Percentiles rank a stretch among this genome's conserved stretches.
Evolutionary conservation across 37 sponge, comb jelly and placozoan species (phyloP).

Genomic region (Halichondria panicea): DNA sequence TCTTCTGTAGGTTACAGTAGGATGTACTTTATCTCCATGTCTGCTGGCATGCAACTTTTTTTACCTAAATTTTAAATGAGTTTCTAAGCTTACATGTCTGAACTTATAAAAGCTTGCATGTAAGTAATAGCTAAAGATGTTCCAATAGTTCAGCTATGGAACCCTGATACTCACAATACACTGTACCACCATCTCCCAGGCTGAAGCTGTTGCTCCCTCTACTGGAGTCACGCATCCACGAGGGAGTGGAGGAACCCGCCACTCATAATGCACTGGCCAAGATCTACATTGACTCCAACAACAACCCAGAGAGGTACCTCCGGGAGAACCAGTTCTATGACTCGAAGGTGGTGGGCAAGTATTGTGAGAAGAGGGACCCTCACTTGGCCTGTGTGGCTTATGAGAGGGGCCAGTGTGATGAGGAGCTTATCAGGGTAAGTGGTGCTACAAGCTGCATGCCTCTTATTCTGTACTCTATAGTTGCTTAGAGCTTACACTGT

Average conservation of each 20-base stretch:
- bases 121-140: background rate
- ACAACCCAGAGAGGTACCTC: slow-evolving; percentile 98
- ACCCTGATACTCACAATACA: no score
- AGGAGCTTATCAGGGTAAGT: slow-evolving; percentile 91
- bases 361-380: slow-evolving; percentile 99
- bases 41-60: no score
- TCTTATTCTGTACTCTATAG: no score
- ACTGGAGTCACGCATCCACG: slow-evolving; percentile 89
- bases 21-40: no score
- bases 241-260: slow-evolving; percentile 92
- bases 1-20: background rate
- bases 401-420: slow-evolving; percentile 97
- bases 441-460: no score
- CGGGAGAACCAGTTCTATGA: slow-evolving; percentile 99
- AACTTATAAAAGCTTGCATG: background rate
- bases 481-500: no score
- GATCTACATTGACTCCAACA: slow-evolving; percentile 99
- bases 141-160: no score
- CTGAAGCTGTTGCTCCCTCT: slow-evolving; percentile 94
- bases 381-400: slow-evolving; percentile 98
- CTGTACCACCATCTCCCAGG: slow-evolving; percentile 22
- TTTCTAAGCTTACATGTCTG: background rate
- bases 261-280: slow-evolving; percentile 99
- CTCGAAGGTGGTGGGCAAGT: slow-evolving; percentile 89
- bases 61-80: background rate